Base-by-base conservation (phyloP, 2,888 invertebrate genomes). In the Thymelicus lineola region DNA sequence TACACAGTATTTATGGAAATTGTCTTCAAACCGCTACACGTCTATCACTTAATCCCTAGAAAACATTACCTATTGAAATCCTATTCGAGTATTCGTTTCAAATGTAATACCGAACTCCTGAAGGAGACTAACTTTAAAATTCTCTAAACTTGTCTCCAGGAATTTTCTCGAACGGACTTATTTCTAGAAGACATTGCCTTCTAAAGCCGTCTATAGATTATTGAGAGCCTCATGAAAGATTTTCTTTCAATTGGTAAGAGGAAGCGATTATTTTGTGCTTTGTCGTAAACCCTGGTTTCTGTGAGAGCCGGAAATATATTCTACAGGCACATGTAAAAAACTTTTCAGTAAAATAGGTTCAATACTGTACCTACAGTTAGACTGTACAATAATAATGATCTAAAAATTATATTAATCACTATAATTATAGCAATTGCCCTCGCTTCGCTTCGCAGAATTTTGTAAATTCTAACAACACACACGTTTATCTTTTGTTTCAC, bases 191-290 rank as follows among this genome's bases (percentile, higher is more conserved):
- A 71, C 65, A 72, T 73, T 72, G 71, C 71, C 71, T 67, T 46
- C 57, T 62, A 62, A 48, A 28, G 62, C 58, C 69, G 76, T 38
- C 28, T 42, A 73, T 71, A 73, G 66, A 71, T 75, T 76, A 76
- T 77, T 75, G 75, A 75, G 74, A 75, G 70, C 72, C 66, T 50
- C 12, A 50, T 50, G 17, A 50, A 50, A 50, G 4, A 5, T 50
- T 50, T 12, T 50, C 7, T 15, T 50, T 17, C 48, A 48, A 48
- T 5, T 48, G 15, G 6, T 48, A 15, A 9, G 46, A n/a, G 46
- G 46, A 48, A 48, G 15, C 46, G 6, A 7, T 38, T 38, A 1
- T 5, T 28, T 28, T 28, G 28, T 28, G 3, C 28, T 28, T 28
- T 28, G 28, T 28, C 28, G 3, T 28, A 28, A 5, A 5, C 28